Base-by-base conservation (phyloP, 1,140 invertebrate species). In the Drosophila funebris region DNA sequence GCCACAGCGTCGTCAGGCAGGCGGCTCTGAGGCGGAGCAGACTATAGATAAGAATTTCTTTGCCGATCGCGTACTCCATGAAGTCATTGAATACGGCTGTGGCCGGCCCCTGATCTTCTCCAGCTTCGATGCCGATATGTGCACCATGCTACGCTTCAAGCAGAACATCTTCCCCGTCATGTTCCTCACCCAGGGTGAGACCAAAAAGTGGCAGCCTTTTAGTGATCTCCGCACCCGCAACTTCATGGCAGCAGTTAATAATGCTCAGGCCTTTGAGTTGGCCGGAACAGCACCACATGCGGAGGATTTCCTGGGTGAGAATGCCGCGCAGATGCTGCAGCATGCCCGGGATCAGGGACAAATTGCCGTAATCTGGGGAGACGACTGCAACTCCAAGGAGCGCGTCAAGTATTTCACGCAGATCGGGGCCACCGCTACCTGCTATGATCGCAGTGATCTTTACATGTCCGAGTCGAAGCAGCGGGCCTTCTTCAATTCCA, bases 141-240 rank as follows among this genome's bases (percentile, higher is more conserved):
- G 97, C 88, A 95, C 96, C 1, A 97, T 98, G 97, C 93, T 98
- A 44, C 94, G 96, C 31, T 92, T 97, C 63, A 99, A 99, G 90
- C 98, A 99, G 92, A 99, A 98, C 91, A 96, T 96, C 77, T 99
- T 98, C 93, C 98, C 98, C 0, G 96, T 98, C 0, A 95, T 99
- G 92, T 98, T 99, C 92, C 92, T 99, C 48, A 98, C 97, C 0
- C 94, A 97, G 93, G 98, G 97, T 3, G 92, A 96, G 20, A 96
- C 96, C 1, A 90, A 92, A 6, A 96, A 95, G 73, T 98, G 97
- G 92, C 94, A 95, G 31, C 94, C 95, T 6, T 99, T 98, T 90
- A 94, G 94, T 18, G 97, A 98, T 92, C 94, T 95, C 0, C 93
- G 98, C 31, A 97, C 97, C 60, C 94, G 95, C 66, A 94, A 93